phyloP scores from a whole-genome alignment of 2,888 invertebrate species.

The Dioctria linearis region DNA sequence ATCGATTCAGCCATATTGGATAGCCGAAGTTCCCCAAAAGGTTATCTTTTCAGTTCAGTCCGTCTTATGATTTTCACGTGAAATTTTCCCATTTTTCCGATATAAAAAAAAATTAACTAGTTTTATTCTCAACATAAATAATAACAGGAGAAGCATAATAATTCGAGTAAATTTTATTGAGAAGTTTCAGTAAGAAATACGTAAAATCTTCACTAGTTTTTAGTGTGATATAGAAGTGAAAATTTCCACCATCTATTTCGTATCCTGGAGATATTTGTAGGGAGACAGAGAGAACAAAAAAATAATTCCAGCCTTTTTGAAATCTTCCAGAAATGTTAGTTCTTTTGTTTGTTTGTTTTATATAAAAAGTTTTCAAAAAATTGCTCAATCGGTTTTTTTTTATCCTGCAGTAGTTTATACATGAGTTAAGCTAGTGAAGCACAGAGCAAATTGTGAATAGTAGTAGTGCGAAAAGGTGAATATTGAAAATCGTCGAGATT shows the following conservation, averaged over 20 bases:
- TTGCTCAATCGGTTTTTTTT: constrained; percentile 12
- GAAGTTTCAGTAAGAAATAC: not conserved
- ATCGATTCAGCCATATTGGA: constrained; percentile 61
- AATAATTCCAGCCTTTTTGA: constrained; percentile 20
- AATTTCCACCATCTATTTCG: no score
- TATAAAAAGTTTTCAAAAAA: not conserved
- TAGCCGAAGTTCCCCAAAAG: constrained; percentile 48
- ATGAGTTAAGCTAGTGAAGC: not conserved
- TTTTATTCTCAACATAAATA: constrained; percentile 9
- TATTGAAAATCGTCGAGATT: not conserved
- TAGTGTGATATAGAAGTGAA: constrained; percentile 13
- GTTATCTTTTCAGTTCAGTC: constrained; percentile 58
- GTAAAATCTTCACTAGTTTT: constrained; percentile 2
- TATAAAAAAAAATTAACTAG: constrained; percentile 24
- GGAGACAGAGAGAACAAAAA: not conserved
- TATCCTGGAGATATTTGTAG: no score
- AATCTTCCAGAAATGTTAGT: constrained; percentile 34
- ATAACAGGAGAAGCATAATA: not conserved
- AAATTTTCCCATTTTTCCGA: constrained; percentile 52
- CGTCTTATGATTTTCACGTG: constrained; percentile 59
- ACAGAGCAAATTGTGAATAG: no score
- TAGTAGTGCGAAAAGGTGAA: no score
- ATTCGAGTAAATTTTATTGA: constrained; percentile 3
- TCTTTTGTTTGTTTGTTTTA: not conserved
- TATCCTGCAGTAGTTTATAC: not conserved